Conservation (phyloP, 2,113 vertebrate genomes). For the Entomyzon cyanotis region DNA sequence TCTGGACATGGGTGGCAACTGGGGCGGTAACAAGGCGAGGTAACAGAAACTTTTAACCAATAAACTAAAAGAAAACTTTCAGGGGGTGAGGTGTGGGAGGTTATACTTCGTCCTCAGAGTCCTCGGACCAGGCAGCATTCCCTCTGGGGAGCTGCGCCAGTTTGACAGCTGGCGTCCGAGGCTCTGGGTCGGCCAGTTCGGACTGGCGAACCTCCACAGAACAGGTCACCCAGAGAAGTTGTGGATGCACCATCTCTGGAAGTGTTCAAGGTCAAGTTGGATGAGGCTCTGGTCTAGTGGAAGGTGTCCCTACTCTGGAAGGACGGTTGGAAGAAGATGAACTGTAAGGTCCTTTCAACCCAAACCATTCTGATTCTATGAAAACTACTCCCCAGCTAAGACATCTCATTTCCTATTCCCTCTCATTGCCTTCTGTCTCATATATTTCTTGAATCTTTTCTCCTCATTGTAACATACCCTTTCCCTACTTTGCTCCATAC, state of each 20-base stretch:
- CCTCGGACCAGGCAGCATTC: no score
- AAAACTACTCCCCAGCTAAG: background rate
- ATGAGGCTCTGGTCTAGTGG: background rate
- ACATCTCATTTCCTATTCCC: background rate
- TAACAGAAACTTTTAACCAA: no score
- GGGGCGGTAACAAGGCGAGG: no score
- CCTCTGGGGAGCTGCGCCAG: no score
- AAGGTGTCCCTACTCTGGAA: background rate
- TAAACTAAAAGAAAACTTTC: no score
- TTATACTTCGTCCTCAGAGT: no score
- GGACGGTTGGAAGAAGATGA: background rate
- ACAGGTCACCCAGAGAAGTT: background rate
- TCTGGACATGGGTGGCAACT: no score
- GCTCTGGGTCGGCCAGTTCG: no score
- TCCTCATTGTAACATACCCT: background rate
- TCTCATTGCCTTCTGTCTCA: background rate
- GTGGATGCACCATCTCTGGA: background rate
- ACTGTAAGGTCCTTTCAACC: background rate
- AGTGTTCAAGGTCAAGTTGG: background rate
- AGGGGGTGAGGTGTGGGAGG: no score
- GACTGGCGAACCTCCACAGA: no score
- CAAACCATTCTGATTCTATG: background rate
- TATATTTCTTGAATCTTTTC: background rate
- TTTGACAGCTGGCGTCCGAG: no score
- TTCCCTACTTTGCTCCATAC: background rate